These are phyloP conservation scores for Cyrtonyx montezumae DNA, from an alignment of 2,113 vertebrate species.

Conservation along the genomic window DNA sequence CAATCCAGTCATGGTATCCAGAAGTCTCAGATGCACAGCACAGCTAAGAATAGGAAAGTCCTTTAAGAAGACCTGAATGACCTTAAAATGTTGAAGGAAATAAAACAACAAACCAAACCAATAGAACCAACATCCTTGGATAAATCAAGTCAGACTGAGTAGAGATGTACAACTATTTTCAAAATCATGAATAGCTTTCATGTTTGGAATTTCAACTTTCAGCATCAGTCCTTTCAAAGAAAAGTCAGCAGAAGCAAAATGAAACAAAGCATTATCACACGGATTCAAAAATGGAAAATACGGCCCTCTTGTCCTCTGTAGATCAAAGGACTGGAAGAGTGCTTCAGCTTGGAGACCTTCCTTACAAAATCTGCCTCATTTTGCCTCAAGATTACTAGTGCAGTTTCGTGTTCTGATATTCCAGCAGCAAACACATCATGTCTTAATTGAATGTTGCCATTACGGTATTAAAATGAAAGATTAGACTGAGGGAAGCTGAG, in stretches of 20 bases:
- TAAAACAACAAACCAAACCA: background rate
- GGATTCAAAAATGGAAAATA: background rate
- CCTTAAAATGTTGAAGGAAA: constrained; percentile 18
- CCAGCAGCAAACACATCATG: background rate
- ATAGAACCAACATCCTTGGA: background rate
- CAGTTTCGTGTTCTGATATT: background rate
- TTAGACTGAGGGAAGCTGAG: background rate
- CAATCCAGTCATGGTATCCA: background rate
- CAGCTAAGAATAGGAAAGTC: background rate
- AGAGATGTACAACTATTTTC: background rate
- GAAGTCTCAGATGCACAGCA: background rate
- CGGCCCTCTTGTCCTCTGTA: background rate
- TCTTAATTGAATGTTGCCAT: background rate
- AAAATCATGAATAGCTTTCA: constrained; percentile 8
- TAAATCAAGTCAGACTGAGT: background rate
- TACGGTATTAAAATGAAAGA: background rate
- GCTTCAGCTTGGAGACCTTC: background rate
- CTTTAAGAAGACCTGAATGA: background rate
- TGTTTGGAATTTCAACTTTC: constrained; percentile 34
- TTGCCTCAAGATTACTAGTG: background rate
- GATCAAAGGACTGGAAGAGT: background rate
- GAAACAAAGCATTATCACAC: background rate
- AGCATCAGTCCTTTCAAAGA: background rate
- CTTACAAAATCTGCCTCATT: background rate
- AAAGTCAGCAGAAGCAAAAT: constrained; percentile 10